Conservation (phyloP, 1,140 invertebrate species). For the Phortica variegata region DNA sequence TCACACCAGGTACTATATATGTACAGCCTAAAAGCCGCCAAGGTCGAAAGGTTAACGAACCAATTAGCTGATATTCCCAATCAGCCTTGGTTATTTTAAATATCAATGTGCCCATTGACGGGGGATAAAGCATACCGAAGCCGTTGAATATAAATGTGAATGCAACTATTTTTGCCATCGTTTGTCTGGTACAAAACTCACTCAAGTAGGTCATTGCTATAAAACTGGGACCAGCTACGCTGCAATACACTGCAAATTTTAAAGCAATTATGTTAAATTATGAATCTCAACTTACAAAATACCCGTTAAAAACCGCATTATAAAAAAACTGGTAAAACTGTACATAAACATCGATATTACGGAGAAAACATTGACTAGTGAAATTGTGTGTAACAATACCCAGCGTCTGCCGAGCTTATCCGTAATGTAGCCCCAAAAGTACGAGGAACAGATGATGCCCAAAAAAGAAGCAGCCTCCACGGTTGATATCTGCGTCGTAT, state of each 20-base stretch:
- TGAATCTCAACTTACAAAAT: constrained; percentile 28
- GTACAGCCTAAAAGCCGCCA: constrained; percentile 27
- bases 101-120: constrained; percentile 15
- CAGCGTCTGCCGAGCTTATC: constrained; percentile 65
- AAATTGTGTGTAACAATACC: constrained; percentile 57
- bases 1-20: constrained; percentile 24
- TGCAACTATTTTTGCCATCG: constrained; percentile 24
- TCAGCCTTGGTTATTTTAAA: constrained; percentile 8
- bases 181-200: constrained; percentile 32
- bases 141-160: constrained; percentile 41
- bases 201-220: constrained; percentile 33
- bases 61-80: constrained; percentile 18
- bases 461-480: constrained; percentile 37
- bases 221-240: constrained; percentile 36
- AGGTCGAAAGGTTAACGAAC: constrained; percentile 13
- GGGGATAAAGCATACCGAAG: constrained; percentile 33
- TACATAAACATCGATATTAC: constrained; percentile 33
- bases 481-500: constrained; percentile 41
- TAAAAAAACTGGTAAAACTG: constrained; percentile 24
- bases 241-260: background rate
- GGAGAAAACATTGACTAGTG: constrained; percentile 24
- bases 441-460: constrained; percentile 60
- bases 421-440: constrained; percentile 69
- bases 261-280: background rate
- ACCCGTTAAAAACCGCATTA: constrained; percentile 31